Base-by-base conservation (phyloP, 2,797 vertebrate species). In the Adelosebastes latens region DNA sequence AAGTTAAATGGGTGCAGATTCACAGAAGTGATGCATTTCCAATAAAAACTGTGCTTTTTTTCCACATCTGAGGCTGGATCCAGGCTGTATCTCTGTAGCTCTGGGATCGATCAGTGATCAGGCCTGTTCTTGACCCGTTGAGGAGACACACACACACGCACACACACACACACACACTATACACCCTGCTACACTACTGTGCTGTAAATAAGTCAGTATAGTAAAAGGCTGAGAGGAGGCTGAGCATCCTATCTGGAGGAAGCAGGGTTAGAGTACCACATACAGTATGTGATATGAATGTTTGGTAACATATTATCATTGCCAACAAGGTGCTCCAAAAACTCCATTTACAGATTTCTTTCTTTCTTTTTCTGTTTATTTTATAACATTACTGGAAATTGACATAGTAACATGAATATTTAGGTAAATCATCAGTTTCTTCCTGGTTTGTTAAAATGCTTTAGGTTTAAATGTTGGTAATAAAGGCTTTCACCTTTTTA, bases 121-220 rank as follows among this genome's bases (percentile, higher is more conserved):
- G 53, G 70, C 42, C 36, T 68, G n/a, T 56, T 78, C 16, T 63
- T 63, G 36, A 75, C 18, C 42, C 42, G 59, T 25, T 74, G 39
- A 62, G 14, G 42, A 46, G 29, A 55, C 56, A 72, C 62, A 69
- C 20, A 49, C 59, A 25, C 29, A 29, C 64, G 58, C 61, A n/a
- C 66, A 56, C 42, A 63, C 39, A 32, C 16, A 4, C 66, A 34
- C 25, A 68, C 39, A 58, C 61, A 34, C 60, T 72, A 83, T 53
- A 66, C 20, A 13, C 42, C 27, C 25, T n/a, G 20, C 49, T 18
- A 66, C 39, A 67, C 25, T 42, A 18, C 60, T 34, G 10, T 53
- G 55, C 55, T 53, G 24, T 80, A 76, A 83, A 86, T 80, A 77
- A 83, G 24, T 80, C 67, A 39, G 60, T 68, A 1, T 39, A 55